phyloP scores from a whole-genome alignment of 2,888 invertebrate species.

The Drosophila ezoana region DNA sequence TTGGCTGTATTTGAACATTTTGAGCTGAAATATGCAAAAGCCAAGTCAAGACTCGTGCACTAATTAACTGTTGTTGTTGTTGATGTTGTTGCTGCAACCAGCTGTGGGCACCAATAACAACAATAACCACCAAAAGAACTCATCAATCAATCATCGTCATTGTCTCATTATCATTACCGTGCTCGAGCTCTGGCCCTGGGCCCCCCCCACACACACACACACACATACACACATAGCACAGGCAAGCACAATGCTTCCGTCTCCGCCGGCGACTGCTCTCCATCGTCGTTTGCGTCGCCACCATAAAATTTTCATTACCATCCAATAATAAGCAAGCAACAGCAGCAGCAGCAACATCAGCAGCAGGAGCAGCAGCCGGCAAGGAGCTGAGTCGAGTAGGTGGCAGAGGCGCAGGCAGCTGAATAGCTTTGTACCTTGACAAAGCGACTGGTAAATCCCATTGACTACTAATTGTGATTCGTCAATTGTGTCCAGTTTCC shows the following conservation, averaged over 20 bases:
- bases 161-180: constrained; percentile 72
- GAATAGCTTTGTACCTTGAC: constrained; percentile 2
- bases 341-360: constrained; percentile 9
- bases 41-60: constrained; percentile 24
- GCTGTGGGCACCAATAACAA: constrained; percentile 13
- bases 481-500: not conserved
- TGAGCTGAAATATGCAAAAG: constrained; percentile 35
- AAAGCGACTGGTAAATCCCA: not conserved
- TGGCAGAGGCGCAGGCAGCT: not conserved
- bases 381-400: not conserved
- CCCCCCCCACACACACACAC: not conserved
- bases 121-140: constrained; percentile 43
- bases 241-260: not conserved
- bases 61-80: constrained; percentile 46
- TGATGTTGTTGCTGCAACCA: constrained; percentile 26
- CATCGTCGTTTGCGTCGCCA: constrained; percentile 41
- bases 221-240: not conserved
- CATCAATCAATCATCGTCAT: constrained; percentile 65
- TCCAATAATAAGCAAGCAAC: constrained; percentile 61
- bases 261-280: not conserved
- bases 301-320: constrained; percentile 74
- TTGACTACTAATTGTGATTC: constrained; percentile 1
- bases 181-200: constrained; percentile 8
- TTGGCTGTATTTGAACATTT: constrained; percentile 14
- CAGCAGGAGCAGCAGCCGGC: not conserved